Evolutionary conservation across 2,113 vertebrate genomes (phyloP).

Genomic region (Anas platyrhynchos): DNA sequence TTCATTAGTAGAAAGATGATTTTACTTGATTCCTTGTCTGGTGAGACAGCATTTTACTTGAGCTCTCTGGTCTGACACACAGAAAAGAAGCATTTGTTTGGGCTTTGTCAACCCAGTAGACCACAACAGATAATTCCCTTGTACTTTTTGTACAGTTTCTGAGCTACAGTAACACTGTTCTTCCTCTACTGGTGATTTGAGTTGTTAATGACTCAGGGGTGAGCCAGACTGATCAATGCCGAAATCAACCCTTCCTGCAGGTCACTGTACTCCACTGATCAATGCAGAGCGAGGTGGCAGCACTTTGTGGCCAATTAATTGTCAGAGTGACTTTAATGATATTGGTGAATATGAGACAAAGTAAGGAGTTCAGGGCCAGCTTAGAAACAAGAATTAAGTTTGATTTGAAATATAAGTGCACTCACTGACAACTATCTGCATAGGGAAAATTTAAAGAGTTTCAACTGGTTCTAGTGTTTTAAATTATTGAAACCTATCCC

Average conservation of each 20-base stretch:
- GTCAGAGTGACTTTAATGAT: background rate
- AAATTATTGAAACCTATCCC: background rate
- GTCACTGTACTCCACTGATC: background rate
- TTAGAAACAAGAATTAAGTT: background rate
- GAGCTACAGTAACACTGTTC: background rate
- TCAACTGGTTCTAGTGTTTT: background rate
- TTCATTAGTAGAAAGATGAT: background rate
- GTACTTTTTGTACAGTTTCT: background rate
- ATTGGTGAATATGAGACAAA: background rate
- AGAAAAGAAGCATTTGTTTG: background rate
- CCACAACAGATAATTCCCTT: background rate
- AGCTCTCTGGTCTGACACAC: background rate
- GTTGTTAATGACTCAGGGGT: background rate
- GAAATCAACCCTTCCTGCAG: background rate
- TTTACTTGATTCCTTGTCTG: background rate
- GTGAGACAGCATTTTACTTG: background rate
- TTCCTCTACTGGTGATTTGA: background rate
- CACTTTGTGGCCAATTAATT: background rate
- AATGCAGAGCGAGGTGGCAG: fast-evolving
- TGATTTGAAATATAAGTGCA: background rate
- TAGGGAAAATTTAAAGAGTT: background rate
- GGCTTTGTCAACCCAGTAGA: background rate
- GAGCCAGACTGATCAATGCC: background rate
- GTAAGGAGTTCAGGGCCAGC: background rate
- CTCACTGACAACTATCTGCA: background rate